Base-by-base conservation (phyloP, 2,888 invertebrate genomes). In the Coleophora deauratella region DNA sequence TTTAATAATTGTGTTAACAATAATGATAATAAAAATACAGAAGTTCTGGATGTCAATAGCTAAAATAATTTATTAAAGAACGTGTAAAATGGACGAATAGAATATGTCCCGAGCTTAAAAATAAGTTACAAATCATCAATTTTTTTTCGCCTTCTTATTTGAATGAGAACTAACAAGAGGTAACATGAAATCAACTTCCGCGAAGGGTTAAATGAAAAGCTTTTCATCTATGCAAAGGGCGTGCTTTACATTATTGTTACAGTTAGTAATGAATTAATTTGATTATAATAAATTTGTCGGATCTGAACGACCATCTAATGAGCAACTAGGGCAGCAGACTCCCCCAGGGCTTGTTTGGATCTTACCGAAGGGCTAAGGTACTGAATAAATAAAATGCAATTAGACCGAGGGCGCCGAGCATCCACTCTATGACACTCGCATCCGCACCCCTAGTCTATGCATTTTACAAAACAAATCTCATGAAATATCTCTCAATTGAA, bases 301-400 rank as follows among this genome's bases (percentile, higher is more conserved):
- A 50, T 55, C 55, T 57, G 51, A 59, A 63, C 50, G 53, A 61
- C 55, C 57, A 64, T 67, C 66, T 74, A 75, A 76, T 70, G 72
- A 72, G 66, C 62, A 52, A 51, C 59, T 55, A 50, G 62, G 62
- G 62, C 43, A 53, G 62, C 43, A 53, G 51, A 47, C 59, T 61
- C 62, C 68, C 65, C 62, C 51, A 51, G 54, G 62, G 55, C 53
- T 49, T 54, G 51, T 53, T 62, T 52, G 40, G 46, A 44, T 62
- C 59, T 59, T 65, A 61, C 47, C 57, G 63, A 63, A 65, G 67
- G 56, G 60, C 64, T 57, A 59, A 57, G 64, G 68, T 62, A 62
- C 62, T 82, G 78, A 81, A 81, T 82, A 81, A 81, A 79, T 82
- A 80, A 81, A 80, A 75, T 72, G 68, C 74, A 78, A 82, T 81